Conservation (phyloP, 2,797 vertebrate genomes). For the Hydrophis major region DNA sequence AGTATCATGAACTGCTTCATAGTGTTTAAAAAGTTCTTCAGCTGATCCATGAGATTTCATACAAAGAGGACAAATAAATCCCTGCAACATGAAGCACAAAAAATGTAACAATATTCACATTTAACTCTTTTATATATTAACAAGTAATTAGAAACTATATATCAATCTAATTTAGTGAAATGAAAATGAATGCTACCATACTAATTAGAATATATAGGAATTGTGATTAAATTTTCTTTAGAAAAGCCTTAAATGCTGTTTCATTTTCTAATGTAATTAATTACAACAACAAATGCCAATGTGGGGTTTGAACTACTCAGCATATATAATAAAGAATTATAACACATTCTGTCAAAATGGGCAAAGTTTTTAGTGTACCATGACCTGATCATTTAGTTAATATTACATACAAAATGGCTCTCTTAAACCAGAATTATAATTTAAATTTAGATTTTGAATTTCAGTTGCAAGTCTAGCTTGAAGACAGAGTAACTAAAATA, state of each 20-base stretch:
- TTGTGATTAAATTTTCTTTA: not conserved
- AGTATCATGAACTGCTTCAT: conserved; percentile 91
- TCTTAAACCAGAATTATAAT: not conserved
- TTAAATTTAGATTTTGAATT: not conserved
- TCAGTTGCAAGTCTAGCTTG: not conserved
- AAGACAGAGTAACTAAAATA: not conserved
- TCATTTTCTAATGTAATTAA: not conserved
- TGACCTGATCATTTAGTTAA: not conserved
- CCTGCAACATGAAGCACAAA: conserved; percentile 76
- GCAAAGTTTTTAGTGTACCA: not conserved
- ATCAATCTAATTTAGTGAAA: not conserved
- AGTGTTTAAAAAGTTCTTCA: conserved; percentile 97
- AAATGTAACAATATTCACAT: not conserved
- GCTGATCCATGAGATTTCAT: conserved; percentile 99
- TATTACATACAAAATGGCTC: not conserved
- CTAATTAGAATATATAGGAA: not conserved
- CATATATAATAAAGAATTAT: not conserved
- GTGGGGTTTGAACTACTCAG: not conserved
- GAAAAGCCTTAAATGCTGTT: not conserved
- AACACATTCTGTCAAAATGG: not conserved
- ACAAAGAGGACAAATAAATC: conserved; percentile 98
- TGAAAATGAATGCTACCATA: not conserved
- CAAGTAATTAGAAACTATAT: not conserved
- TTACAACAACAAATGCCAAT: not conserved
- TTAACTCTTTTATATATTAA: not conserved